Evolutionary conservation across 2,797 vertebrate species (phyloP).

Genomic region (Crenuchus spilurus): DNA sequence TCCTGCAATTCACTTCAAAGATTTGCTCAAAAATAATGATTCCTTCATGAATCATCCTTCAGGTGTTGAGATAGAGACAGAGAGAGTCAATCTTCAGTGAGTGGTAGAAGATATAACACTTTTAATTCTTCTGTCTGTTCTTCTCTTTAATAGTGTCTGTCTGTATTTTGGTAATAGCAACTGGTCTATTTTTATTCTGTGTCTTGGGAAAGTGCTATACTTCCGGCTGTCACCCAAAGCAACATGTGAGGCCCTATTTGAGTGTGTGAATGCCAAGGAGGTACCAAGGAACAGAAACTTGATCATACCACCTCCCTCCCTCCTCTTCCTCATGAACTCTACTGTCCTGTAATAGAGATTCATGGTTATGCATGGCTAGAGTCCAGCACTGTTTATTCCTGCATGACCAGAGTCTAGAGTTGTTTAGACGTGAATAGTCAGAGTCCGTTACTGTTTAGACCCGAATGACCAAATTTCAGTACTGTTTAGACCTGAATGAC

Average conservation of each 20-base stretch:
- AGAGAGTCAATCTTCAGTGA: neutral
- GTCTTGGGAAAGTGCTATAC: constrained; percentile 38
- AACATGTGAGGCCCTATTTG: constrained; percentile 38
- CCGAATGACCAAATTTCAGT: too few relatives aligned
- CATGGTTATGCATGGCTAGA: neutral
- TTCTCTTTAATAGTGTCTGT: neutral
- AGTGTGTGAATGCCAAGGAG: constrained; percentile 15
- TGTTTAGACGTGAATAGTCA: too few relatives aligned
- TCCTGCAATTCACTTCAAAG: neutral
- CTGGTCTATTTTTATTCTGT: constrained; percentile 14
- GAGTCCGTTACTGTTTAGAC: too few relatives aligned
- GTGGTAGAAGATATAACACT: too few relatives aligned
- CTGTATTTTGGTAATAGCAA: neutral
- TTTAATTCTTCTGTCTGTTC: too few relatives aligned
- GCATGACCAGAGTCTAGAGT: neutral
- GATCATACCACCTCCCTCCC: constrained; percentile 6
- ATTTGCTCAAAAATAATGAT: neutral
- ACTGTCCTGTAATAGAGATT: neutral
- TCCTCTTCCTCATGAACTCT: neutral
- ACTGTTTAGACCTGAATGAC: too few relatives aligned
- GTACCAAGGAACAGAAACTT: constrained; percentile 29
- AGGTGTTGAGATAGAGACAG: neutral
- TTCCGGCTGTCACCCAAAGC: constrained; percentile 30
- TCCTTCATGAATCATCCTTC: neutral
- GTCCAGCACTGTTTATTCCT: neutral